These are phyloP conservation scores for Cataglyphis livida DNA, from an alignment of 2,888 invertebrate species.

Conservation along the genomic window DNA sequence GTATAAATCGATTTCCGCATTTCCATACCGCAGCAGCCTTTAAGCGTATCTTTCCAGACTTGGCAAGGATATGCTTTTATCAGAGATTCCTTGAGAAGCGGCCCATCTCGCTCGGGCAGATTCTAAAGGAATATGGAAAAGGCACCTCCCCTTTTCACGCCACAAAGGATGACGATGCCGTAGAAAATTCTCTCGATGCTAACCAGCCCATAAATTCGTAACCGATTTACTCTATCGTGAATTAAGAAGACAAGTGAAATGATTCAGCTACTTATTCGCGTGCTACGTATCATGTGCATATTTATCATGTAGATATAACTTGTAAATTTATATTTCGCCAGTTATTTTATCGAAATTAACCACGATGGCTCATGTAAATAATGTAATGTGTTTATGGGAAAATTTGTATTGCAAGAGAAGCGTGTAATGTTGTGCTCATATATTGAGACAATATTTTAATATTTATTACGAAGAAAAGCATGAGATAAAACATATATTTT, in stretches of 20 bases:
- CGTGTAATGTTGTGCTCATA: not conserved
- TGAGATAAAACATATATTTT: not conserved
- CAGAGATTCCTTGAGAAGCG: conserved; percentile 68
- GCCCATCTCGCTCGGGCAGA: conserved; percentile 40
- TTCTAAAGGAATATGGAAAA: conserved; percentile 64
- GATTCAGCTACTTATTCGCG: conserved; percentile 12
- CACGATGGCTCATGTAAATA: not conserved
- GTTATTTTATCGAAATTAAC: conserved; percentile 3
- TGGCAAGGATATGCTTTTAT: conserved; percentile 72
- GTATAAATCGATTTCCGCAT: conserved; percentile 63
- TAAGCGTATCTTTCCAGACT: conserved; percentile 69
- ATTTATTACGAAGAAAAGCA: not conserved
- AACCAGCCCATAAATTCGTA: conserved; percentile 43
- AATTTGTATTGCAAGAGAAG: not conserved
- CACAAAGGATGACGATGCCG: conserved; percentile 56
- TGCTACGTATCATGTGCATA: not conserved
- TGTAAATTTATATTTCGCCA: not conserved
- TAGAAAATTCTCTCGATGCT: conserved; percentile 34
- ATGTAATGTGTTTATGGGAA: not conserved
- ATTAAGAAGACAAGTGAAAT: conserved; percentile 32
- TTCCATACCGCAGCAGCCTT: conserved; percentile 61
- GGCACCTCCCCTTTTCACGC: conserved; percentile 45
- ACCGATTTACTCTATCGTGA: conserved; percentile 43
- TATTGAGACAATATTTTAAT: not conserved
- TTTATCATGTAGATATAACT: not conserved